A percentile compares a stretch with the other conserved stretches of the same genome.
Conservation (phyloP, 92 coral and sea anemone genomes). For the Zoanthus sansibaricus region DNA sequence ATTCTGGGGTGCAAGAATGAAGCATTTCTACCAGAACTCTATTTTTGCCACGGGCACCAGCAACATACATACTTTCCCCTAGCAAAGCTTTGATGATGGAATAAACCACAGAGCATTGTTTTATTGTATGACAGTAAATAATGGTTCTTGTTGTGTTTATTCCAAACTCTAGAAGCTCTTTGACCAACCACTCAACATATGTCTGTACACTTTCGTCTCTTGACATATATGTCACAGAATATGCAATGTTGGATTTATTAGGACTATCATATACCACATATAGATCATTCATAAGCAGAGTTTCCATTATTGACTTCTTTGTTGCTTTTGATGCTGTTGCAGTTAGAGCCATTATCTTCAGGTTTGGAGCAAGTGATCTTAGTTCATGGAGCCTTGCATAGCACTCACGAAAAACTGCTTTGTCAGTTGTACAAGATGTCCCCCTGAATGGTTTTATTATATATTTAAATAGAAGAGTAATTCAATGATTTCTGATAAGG, state of each 20-base stretch:
- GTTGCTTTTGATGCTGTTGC: constrained; percentile 70
- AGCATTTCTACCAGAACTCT: constrained; percentile 68
- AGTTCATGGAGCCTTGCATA: constrained; percentile 63
- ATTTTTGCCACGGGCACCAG: constrained; percentile 26
- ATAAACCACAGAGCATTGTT: constrained; percentile 66
- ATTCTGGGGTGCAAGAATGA: constrained; percentile 68
- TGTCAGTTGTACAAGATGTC: constrained; percentile 54
- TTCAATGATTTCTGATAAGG: not conserved
- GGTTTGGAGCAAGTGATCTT: constrained; percentile 59
- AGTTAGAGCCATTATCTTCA: constrained; percentile 63
- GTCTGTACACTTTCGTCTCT: constrained; percentile 56
- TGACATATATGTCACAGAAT: constrained; percentile 64
- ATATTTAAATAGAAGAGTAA: not conserved
- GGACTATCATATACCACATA: constrained; percentile 65
- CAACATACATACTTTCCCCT: constrained; percentile 36
- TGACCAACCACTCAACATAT: constrained; percentile 70
- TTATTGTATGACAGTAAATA: constrained; percentile 76
- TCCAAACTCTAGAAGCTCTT: constrained; percentile 52
- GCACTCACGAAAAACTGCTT: constrained; percentile 68
- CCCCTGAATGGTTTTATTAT: constrained; percentile 56
- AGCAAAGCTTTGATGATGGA: constrained; percentile 63
- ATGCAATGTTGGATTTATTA: constrained; percentile 64
- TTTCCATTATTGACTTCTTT: constrained; percentile 55
- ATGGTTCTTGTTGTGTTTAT: constrained; percentile 57
- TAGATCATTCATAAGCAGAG: constrained; percentile 65